Conservation (phyloP, 2,797 vertebrate genomes). For the Nothura maculosa region DNA sequence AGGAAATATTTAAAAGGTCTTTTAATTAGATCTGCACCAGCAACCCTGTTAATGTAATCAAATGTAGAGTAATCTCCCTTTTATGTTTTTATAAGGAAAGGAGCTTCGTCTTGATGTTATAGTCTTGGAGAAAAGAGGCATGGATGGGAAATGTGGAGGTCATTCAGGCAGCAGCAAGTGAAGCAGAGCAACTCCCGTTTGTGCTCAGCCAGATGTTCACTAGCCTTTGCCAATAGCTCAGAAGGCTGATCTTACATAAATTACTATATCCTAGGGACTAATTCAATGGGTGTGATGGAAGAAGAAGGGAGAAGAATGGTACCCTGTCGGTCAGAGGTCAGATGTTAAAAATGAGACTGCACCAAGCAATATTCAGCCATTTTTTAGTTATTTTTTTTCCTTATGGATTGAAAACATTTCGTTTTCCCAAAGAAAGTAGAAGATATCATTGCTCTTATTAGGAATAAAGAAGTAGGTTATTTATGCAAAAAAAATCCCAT, state of each 20-base stretch:
- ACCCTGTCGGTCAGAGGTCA: constrained; percentile 45
- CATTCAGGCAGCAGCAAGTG: constrained; percentile 58
- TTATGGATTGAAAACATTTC: neutral
- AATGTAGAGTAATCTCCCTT: constrained; percentile 20
- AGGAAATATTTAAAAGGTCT: constrained; percentile 41
- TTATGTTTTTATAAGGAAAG: constrained; percentile 62
- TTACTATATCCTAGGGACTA: constrained; percentile 68
- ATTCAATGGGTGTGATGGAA: constrained; percentile 70
- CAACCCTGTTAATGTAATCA: constrained; percentile 60
- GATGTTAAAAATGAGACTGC: constrained; percentile 14
- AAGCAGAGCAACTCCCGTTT: constrained; percentile 69
- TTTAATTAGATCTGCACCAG: constrained; percentile 53
- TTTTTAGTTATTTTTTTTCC: neutral
- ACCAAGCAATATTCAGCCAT: neutral
- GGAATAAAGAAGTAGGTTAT: neutral
- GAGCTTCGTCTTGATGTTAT: constrained; percentile 60
- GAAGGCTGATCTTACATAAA: constrained; percentile 67
- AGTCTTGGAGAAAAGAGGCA: constrained; percentile 35
- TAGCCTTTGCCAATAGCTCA: constrained; percentile 61
- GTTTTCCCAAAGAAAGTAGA: neutral
- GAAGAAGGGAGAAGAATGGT: constrained; percentile 62
- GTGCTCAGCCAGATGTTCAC: constrained; percentile 64
- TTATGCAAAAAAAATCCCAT: neutral
- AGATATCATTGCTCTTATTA: neutral
- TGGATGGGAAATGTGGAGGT: constrained; percentile 32